A percentile compares a stretch with the other conserved stretches of the same genome.
Evolutionary conservation across 2,113 vertebrate species (phyloP).

Genomic region (Cyprinus carpio): DNA sequence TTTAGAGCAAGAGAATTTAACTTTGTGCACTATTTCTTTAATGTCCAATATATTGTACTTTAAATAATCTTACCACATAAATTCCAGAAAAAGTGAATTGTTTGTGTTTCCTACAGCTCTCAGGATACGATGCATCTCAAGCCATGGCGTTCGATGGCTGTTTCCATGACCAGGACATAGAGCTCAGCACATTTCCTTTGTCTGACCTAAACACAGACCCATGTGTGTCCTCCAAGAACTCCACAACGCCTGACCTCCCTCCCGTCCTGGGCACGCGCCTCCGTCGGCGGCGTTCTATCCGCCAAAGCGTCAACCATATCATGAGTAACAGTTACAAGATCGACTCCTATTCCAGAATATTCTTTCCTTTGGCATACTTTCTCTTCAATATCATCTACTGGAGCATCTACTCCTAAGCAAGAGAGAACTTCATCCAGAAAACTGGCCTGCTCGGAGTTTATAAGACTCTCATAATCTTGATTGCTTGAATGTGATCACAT

Average conservation of each 20-base stretch:
- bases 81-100: background rate
- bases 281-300: slow-evolving; percentile 78
- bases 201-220: slow-evolving; percentile 61
- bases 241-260: slow-evolving; percentile 46
- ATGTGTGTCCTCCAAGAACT: slow-evolving; percentile 46
- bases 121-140: slow-evolving; percentile 82
- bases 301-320: slow-evolving; percentile 80
- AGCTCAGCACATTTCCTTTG: slow-evolving; percentile 72
- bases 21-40: background rate
- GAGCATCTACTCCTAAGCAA: slow-evolving; percentile 83
- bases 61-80: background rate
- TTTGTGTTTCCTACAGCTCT: slow-evolving; percentile 71
- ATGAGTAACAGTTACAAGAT: slow-evolving; percentile 89
- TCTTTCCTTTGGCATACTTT: slow-evolving; percentile 88
- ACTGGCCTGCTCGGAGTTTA: background rate
- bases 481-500: background rate
- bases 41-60: background rate
- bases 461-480: background rate
- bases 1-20: background rate
- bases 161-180: slow-evolving; percentile 80
- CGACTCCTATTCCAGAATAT: slow-evolving; percentile 88
- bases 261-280: slow-evolving; percentile 66
- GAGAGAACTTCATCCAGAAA: background rate
- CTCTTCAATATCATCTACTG: slow-evolving; percentile 93
- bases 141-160: slow-evolving; percentile 91